phyloP scores from a whole-genome alignment of 2,797 vertebrate genomes.

The Picus viridis region DNA sequence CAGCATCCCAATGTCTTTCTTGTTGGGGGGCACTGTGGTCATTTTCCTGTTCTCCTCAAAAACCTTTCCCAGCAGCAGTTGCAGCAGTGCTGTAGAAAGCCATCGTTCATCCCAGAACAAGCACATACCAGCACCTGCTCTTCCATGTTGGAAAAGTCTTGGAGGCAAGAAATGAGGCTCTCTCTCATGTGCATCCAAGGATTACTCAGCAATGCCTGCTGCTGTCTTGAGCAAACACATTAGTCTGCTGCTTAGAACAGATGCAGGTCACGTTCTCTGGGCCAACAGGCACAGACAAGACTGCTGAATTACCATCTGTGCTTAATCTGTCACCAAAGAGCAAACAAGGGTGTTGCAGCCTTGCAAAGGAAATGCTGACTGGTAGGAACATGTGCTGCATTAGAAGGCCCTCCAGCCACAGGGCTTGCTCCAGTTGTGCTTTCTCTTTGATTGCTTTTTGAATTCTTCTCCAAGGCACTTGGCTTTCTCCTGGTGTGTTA shows the following conservation, averaged over 20 bases:
- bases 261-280: conserved; percentile 62
- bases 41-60: not conserved
- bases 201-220: conserved; percentile 65
- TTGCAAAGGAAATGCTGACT: conserved; percentile 58
- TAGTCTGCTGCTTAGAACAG: conserved; percentile 36
- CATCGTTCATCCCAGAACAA: conserved; percentile 43
- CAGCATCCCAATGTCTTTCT: too few species aligned
- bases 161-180: conserved; percentile 25
- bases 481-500: not conserved
- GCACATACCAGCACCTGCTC: conserved; percentile 64
- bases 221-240: conserved; percentile 41
- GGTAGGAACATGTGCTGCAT: conserved; percentile 15
- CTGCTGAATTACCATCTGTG: conserved; percentile 65
- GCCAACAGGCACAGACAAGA: conserved; percentile 42
- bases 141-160: conserved; percentile 49
- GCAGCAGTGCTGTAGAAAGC: not conserved
- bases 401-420: conserved; percentile 9
- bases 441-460: conserved; percentile 27
- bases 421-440: not conserved
- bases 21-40: not conserved
- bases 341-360: conserved; percentile 52
- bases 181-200: conserved; percentile 22
- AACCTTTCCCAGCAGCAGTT: not conserved
- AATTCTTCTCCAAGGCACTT: not conserved
- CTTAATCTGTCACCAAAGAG: conserved; percentile 64